These are phyloP conservation scores for Galeruca laticollis DNA, from an alignment of 2,888 invertebrate genomes.

Conservation along the genomic window DNA sequence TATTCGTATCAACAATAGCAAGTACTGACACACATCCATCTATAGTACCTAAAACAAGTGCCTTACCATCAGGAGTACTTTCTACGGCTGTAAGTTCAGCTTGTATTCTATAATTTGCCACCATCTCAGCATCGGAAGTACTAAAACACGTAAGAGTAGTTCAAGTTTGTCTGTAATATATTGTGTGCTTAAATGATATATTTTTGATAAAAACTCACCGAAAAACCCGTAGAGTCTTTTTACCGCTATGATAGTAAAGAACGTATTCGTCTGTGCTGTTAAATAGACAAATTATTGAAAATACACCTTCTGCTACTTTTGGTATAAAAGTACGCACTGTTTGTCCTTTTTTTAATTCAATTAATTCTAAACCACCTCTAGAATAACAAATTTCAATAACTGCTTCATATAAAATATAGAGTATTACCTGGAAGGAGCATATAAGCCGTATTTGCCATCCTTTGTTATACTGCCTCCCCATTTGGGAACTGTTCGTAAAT, in stretches of 20 bases:
- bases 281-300: conserved; percentile 94
- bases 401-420: conserved; percentile 8
- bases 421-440: conserved; percentile 82
- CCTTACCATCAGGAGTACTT: conserved; percentile 85
- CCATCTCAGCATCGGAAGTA: conserved; percentile 87
- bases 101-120: conserved; percentile 93
- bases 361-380: conserved; percentile 92
- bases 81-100: conserved; percentile 91
- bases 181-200: not conserved
- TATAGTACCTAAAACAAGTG: conserved; percentile 89
- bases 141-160: conserved; percentile 68
- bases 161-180: no score
- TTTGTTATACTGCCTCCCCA: conserved; percentile 93
- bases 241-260: conserved; percentile 95
- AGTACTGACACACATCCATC: conserved; percentile 95
- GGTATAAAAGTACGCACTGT: conserved; percentile 92
- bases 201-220: conserved; percentile 68
- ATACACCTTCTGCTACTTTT: conserved; percentile 96
- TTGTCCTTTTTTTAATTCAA: conserved; percentile 91
- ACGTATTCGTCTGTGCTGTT: conserved; percentile 95
- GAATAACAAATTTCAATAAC: conserved; percentile 46
- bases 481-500: conserved; percentile 87
- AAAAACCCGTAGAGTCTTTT: conserved; percentile 93
- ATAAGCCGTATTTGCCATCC: conserved; percentile 91
- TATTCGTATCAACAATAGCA: conserved; percentile 78